Conservation (phyloP, 2,888 invertebrate species). For the Cheilosia urbana region DNA sequence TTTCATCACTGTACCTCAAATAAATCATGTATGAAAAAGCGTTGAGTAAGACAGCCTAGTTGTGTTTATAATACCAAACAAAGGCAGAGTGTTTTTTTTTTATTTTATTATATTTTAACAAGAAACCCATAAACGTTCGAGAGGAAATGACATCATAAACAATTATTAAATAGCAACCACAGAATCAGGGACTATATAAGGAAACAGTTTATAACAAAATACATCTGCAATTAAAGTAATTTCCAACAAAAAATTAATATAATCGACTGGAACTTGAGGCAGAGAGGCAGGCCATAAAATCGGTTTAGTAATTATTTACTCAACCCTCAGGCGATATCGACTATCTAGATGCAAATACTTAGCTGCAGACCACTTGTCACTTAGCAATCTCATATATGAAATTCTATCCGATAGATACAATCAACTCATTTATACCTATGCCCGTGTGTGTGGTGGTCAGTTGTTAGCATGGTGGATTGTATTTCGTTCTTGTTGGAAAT, state of each 20-base stretch:
- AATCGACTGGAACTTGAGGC: not conserved
- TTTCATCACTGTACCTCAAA: slow-evolving; percentile 21
- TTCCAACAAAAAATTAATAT: not conserved
- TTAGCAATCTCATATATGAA: slow-evolving; percentile 61
- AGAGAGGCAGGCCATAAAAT: slow-evolving; percentile 23
- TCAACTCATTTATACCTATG: slow-evolving; percentile 7
- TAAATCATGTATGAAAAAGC: slow-evolving; percentile 26
- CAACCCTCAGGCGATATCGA: slow-evolving; percentile 46
- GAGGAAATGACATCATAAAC: slow-evolving; percentile 65
- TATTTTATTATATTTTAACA: slow-evolving; percentile 13
- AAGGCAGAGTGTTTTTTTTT: slow-evolving; percentile 11
- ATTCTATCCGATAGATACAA: slow-evolving; percentile 66
- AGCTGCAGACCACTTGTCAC: slow-evolving; percentile 59
- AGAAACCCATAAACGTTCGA: slow-evolving; percentile 47
- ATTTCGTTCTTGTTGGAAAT: slow-evolving; percentile 23
- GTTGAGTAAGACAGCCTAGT: slow-evolving; percentile 7
- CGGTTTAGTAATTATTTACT: slow-evolving; percentile 60
- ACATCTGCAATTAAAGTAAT: slow-evolving; percentile 51
- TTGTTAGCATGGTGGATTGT: slow-evolving; percentile 20
- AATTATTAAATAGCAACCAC: slow-evolving; percentile 41
- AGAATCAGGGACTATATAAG: slow-evolving; percentile 16
- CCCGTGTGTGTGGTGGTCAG: slow-evolving; percentile 2
- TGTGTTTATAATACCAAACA: slow-evolving; percentile 28
- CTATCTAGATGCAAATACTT: slow-evolving; percentile 69
- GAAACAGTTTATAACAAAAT: slow-evolving; percentile 36